Evolutionary conservation across 35 echinoderm and acorn worm species (phyloP).

Genomic region (Ophioderma brevispina): DNA sequence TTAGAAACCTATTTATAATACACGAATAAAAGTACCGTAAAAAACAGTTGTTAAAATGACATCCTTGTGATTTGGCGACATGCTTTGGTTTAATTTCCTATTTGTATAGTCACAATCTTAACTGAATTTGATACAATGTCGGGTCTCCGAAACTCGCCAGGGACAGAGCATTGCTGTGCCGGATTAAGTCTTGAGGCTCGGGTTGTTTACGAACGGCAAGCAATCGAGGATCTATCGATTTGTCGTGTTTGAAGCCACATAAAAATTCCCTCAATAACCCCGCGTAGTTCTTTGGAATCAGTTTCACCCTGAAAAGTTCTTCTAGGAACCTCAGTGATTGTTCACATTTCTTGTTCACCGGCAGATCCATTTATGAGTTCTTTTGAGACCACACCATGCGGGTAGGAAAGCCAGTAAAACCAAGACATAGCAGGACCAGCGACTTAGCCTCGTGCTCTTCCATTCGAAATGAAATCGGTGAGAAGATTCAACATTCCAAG

Average conservation of each 20-base stretch:
- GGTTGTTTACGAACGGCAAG: background rate
- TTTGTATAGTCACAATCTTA: no score
- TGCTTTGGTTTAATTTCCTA: no score
- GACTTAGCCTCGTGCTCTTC: conserved; percentile 15
- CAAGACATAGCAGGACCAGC: conserved; percentile 84
- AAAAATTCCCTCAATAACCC: conserved; percentile 50
- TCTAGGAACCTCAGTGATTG: conserved; percentile 37
- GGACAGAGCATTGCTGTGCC: no score
- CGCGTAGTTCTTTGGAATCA: conserved; percentile 86
- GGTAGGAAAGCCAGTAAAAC: conserved; percentile 38
- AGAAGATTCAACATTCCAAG: conserved; percentile 14
- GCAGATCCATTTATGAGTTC: background rate
- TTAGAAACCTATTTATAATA: no score
- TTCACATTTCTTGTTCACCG: conserved; percentile 1
- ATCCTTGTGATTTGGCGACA: no score
- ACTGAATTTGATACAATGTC: no score
- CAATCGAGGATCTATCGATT: background rate
- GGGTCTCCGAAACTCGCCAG: no score
- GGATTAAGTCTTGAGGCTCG: background rate
- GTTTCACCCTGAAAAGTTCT: conserved; percentile 72
- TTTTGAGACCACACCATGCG: background rate
- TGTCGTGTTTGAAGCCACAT: conserved; percentile 14
- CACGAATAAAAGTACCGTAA: no score
- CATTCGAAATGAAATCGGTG: conserved; percentile 16
- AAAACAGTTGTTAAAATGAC: no score